These are phyloP conservation scores for Brachyptera risi DNA, from an alignment of 2,888 invertebrate genomes.

Conservation along the genomic window DNA sequence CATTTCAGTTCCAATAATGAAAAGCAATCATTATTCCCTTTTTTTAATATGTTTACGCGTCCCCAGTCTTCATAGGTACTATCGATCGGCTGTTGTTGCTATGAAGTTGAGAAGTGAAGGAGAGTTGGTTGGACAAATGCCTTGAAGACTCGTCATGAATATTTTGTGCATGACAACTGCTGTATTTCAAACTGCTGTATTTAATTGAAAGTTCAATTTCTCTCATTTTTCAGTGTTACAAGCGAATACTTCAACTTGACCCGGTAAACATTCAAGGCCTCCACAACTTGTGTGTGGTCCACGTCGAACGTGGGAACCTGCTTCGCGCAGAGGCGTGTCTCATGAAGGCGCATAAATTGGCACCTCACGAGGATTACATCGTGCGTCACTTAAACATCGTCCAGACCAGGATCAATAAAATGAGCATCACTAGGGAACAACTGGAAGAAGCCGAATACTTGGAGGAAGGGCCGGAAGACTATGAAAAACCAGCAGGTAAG, in stretches of 20 bases:
- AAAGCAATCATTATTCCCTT: too few relatives aligned
- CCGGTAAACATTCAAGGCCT: conserved; percentile 89
- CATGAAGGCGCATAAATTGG: conserved; percentile 70
- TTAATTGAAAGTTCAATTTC: too few relatives aligned
- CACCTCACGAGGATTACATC: conserved; percentile 90
- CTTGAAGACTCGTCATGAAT: too few relatives aligned
- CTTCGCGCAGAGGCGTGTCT: conserved; percentile 83
- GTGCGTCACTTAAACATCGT: conserved; percentile 86
- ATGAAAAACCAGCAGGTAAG: too few relatives aligned
- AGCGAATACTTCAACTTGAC: conserved; percentile 79
- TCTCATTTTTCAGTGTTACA: conserved; percentile 69
- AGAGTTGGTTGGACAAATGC: too few relatives aligned
- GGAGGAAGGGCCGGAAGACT: background rate
- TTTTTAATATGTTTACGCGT: too few relatives aligned
- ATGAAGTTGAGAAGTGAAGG: too few relatives aligned
- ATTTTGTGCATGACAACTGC: too few relatives aligned
- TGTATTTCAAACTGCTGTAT: too few relatives aligned
- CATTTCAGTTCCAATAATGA: too few relatives aligned
- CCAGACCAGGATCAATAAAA: conserved; percentile 55
- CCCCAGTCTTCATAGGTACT: too few relatives aligned
- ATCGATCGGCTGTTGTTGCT: too few relatives aligned
- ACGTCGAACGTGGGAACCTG: conserved; percentile 85
- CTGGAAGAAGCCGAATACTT: conserved; percentile 1
- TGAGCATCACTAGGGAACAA: conserved; percentile 18
- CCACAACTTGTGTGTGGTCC: conserved; percentile 94